A percentile compares a stretch with the other conserved stretches of the same genome.
phyloP scores from a whole-genome alignment of 2,888 invertebrate genomes.

The Pristionchus japonicus region DNA sequence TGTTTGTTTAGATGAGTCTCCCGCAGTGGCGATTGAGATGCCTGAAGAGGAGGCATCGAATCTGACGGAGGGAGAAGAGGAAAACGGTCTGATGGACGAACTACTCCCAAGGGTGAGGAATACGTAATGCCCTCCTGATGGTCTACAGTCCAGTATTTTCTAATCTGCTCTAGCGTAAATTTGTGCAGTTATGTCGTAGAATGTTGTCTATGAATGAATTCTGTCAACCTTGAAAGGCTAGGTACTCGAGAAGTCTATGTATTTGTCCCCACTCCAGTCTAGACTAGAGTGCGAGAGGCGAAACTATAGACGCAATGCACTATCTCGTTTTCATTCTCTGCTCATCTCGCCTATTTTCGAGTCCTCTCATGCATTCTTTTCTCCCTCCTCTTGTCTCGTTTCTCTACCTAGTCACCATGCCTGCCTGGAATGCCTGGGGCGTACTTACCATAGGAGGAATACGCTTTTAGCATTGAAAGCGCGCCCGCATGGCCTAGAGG shows the following conservation, averaged over 20 bases:
- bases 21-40: not conserved
- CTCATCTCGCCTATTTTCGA: not conserved
- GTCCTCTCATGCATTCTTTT: not conserved
- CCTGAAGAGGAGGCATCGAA: not conserved
- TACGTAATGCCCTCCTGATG: not conserved
- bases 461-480: no score
- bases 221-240: no score
- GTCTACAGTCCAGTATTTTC: not conserved
- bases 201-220: no score
- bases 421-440: no score
- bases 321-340: not conserved
- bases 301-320: not conserved
- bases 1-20: not conserved
- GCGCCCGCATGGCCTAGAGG: conserved; percentile 50
- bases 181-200: no score
- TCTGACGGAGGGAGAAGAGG: not conserved
- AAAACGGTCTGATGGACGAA: conserved; percentile 14
- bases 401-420: not conserved
- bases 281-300: no score
- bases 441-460: not conserved
- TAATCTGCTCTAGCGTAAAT: no score
- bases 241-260: no score
- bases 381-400: not conserved
- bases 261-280: no score
- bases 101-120: conserved; percentile 1